Evolutionary conservation across 2,113 vertebrate species (phyloP).

Genomic region (Melanostigma gelatinosum): DNA sequence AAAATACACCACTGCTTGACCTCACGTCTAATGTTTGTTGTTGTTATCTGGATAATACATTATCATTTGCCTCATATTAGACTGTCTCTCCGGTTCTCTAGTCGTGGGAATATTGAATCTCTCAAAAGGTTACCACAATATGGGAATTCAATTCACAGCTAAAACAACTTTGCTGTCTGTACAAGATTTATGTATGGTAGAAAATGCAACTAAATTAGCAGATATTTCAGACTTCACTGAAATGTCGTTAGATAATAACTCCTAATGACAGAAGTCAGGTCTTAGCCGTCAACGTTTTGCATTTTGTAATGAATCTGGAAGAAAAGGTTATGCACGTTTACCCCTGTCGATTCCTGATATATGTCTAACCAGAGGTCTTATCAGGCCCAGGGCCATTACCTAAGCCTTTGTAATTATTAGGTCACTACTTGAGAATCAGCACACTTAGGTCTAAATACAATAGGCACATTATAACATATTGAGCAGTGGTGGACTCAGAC

Average conservation of each 20-base stretch:
- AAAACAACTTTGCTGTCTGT: background rate
- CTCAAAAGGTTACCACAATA: background rate
- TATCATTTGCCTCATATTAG: slow-evolving; percentile 12
- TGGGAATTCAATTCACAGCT: background rate
- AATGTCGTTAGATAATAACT: slow-evolving; percentile 54
- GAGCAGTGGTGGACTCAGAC: background rate
- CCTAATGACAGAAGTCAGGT: slow-evolving; percentile 45
- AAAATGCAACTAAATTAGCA: slow-evolving; percentile 9
- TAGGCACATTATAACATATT: background rate
- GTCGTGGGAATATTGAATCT: background rate
- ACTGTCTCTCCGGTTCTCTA: background rate
- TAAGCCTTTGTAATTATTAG: slow-evolving; percentile 63
- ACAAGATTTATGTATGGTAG: background rate
- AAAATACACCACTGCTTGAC: slow-evolving; percentile 12
- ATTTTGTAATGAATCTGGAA: slow-evolving; percentile 38
- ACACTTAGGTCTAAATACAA: background rate
- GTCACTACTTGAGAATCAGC: slow-evolving; percentile 35
- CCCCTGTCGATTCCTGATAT: slow-evolving; percentile 47
- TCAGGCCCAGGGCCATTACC: slow-evolving; percentile 52
- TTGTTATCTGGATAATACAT: background rate
- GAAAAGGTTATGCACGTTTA: slow-evolving; percentile 66
- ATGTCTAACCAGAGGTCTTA: slow-evolving; percentile 65
- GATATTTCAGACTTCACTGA: slow-evolving; percentile 15
- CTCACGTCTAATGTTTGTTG: slow-evolving; percentile 1
- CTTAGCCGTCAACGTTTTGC: slow-evolving; percentile 37